These are phyloP conservation scores for Ochropleura leucogaster DNA, from an alignment of 2,888 invertebrate species.

Conservation along the genomic window DNA sequence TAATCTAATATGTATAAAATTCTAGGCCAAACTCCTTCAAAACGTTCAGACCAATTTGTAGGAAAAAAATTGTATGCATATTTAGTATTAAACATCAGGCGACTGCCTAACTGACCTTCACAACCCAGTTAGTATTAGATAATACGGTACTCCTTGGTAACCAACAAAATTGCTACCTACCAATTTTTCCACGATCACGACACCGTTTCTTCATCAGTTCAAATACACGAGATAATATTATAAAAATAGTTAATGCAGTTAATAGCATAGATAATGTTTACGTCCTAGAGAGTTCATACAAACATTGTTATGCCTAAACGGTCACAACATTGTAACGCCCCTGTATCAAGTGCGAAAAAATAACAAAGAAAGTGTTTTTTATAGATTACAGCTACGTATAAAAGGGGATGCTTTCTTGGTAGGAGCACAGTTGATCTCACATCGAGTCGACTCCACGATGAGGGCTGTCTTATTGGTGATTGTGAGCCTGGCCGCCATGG, in stretches of 20 bases:
- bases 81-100: no score
- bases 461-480: slow-evolving; percentile 77
- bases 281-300: slow-evolving; percentile 34
- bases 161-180: not conserved
- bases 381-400: slow-evolving; percentile 68
- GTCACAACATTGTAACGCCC: slow-evolving; percentile 47
- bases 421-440: slow-evolving; percentile 78
- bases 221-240: slow-evolving; percentile 10
- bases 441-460: slow-evolving; percentile 80
- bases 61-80: no score
- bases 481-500: slow-evolving; percentile 82
- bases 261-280: slow-evolving; percentile 17
- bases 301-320: slow-evolving; percentile 39
- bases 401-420: slow-evolving; percentile 62
- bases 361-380: slow-evolving; percentile 21
- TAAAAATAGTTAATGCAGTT: slow-evolving; percentile 9
- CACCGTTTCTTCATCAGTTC: slow-evolving; percentile 7
- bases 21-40: no score
- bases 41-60: no score
- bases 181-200: not conserved
- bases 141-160: no score
- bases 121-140: no score
- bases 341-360: slow-evolving; percentile 53
- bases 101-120: no score
- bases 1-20: no score